Evolutionary conservation across 2,888 invertebrate species (phyloP), one percentile per base, ranked within the genome.

Genomic region (Andrena dorsata): DNA sequence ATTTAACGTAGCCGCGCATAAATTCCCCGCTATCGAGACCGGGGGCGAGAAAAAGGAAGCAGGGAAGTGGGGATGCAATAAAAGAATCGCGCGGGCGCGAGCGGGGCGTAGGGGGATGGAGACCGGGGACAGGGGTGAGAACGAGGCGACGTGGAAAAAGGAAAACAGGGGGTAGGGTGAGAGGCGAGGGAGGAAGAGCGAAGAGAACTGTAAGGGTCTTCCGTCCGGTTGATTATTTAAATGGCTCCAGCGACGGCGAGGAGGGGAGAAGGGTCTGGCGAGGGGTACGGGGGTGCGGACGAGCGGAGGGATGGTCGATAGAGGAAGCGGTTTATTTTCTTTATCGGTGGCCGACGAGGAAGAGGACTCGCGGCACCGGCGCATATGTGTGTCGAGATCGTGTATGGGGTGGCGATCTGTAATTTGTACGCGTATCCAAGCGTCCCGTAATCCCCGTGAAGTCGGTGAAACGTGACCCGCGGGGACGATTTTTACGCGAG

Each of bases 201-300:
- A 23, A 20, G 41, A 41, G 41, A 41, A 41, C 41, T 41, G 41
- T 41, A 26, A 61, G 41, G 28, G 30, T 53, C 56, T 79, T 70
- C 66, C 66, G 49, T 76, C 66, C 66, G 70, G 69, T 69, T 82
- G 77, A 84, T 86, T 82, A 86, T 86, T 86, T 84, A 86, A 86
- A 80, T 74, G 51, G 70, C 66, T 51, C 32, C 41, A 26, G n/a
- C 56, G 60, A 7, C 58, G 41, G 16, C 32, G 28, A 26, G 72
- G 66, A 35, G 35, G 41, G 49, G 10, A 35, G 77, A 47, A 41
- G 13, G 7, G 20, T 8, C 47, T 8, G 28, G 16, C 10, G 30
- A 2, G 47, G 8, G 8, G 66, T 10, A 47, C 41, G 32, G 23
- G 13, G 35, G 23, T 28, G 10, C 16, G 16, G 41, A 3, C 41